These are phyloP conservation scores for Emydoidea blandingii DNA, from an alignment of 2,797 vertebrate species.

Conservation along the genomic window DNA sequence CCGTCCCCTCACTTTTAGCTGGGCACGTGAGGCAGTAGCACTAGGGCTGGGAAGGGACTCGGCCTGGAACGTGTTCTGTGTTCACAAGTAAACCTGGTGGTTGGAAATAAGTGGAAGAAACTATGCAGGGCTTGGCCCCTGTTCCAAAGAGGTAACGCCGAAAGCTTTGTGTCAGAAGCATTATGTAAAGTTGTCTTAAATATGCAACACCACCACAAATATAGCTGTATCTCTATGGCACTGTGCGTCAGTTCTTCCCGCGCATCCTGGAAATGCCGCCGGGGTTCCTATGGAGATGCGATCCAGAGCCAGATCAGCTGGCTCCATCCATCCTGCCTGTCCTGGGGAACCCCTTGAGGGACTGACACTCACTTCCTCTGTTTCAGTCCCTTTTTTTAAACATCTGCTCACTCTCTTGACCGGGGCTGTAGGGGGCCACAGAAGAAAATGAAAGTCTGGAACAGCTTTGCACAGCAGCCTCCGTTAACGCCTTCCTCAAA, in stretches of 20 bases:
- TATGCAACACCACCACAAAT: constrained; percentile 82
- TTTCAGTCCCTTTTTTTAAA: neutral
- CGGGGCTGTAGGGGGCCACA: neutral
- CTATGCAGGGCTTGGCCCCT: neutral
- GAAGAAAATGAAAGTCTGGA: neutral
- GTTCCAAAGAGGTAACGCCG: neutral
- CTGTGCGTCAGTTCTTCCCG: neutral
- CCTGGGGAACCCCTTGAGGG: neutral
- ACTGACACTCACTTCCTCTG: neutral
- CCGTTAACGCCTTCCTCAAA: neutral
- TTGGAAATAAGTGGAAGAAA: neutral
- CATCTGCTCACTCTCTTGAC: neutral
- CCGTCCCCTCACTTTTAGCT: accelerated
- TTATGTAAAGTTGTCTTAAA: constrained; percentile 80
- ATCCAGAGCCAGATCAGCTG: neutral
- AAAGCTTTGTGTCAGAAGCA: constrained; percentile 64
- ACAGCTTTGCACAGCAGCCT: neutral
- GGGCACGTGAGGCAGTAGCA: neutral
- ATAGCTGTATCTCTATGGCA: constrained; percentile 70
- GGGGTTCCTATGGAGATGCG: accelerated
- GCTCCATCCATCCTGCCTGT: neutral
- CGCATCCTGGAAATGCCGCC: neutral
- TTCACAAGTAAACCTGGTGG: neutral
- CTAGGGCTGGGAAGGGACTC: neutral
- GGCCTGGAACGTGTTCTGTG: neutral